Percentiles rank a stretch among this genome's conserved stretches.
Conservation (phyloP, 2,113 vertebrate species). For the Dasyornis broadbenti region DNA sequence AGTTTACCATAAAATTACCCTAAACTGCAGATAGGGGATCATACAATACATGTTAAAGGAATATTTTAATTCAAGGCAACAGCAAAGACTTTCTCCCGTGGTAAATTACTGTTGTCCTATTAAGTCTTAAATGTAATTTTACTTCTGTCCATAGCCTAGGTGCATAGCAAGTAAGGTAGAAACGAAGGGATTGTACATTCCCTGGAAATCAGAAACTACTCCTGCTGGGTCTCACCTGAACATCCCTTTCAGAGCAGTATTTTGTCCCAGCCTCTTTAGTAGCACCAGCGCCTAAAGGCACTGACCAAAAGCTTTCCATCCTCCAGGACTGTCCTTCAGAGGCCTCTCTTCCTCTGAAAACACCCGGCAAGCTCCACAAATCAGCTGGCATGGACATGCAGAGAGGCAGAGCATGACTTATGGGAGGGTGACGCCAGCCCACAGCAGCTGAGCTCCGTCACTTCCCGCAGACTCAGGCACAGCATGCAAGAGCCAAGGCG, state of each 20-base stretch:
- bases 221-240: neutral
- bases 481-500: fast-evolving
- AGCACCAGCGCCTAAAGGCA: neutral
- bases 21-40: neutral
- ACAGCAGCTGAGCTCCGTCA: neutral
- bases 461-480: neutral
- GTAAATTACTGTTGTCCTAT: neutral
- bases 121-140: neutral
- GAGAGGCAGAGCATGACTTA: neutral
- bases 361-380: neutral
- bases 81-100: neutral
- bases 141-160: neutral
- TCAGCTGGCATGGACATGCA: fast-evolving
- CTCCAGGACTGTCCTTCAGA: neutral
- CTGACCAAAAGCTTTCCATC: neutral
- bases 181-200: neutral
- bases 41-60: neutral
- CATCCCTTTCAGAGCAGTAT: neutral
- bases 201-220: neutral
- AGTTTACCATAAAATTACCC: neutral
- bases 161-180: neutral
- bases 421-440: neutral
- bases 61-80: neutral
- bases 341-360: neutral
- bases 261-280: neutral